Conservation (phyloP, 1,140 invertebrate species). For the Ceratoteleas bidentatus region DNA sequence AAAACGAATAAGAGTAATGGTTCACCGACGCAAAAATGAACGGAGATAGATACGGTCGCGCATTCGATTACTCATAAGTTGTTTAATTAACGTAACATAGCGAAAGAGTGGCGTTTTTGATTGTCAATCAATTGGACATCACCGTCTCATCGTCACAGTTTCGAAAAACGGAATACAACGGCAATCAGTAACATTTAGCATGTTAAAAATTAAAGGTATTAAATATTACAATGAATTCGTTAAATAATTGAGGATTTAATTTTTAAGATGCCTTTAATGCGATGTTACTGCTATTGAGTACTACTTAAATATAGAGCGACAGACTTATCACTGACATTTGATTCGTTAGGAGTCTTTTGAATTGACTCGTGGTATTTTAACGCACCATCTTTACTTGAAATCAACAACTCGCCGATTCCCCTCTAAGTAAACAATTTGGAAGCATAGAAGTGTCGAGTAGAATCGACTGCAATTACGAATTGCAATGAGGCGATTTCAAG, state of each 20-base stretch:
- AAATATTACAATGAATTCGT: slow-evolving; percentile 17
- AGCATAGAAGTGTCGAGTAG: too few species aligned
- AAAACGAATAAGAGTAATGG: too few species aligned
- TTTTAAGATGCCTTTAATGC: slow-evolving; percentile 38
- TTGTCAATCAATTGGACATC: too few species aligned
- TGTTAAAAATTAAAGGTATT: slow-evolving; percentile 41
- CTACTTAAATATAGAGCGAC: slow-evolving; percentile 48
- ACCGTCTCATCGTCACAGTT: slow-evolving; percentile 15
- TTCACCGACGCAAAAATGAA: too few species aligned
- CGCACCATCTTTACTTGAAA: slow-evolving; percentile 48
- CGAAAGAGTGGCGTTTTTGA: too few species aligned
- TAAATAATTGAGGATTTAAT: slow-evolving; percentile 48
- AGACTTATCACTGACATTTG: slow-evolving; percentile 73
- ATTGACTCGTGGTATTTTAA: slow-evolving; percentile 51
- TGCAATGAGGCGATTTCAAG: slow-evolving; percentile 30
- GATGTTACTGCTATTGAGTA: slow-evolving; percentile 42
- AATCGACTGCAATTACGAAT: background rate
- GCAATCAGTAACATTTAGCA: slow-evolving; percentile 37
- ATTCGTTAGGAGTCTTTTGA: slow-evolving; percentile 67
- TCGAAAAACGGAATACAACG: slow-evolving; percentile 12
- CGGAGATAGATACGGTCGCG: too few species aligned
- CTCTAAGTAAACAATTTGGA: background rate
- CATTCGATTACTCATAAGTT: too few species aligned
- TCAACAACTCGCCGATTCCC: slow-evolving; percentile 6
- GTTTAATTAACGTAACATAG: too few species aligned